These are phyloP conservation scores for Pipistrellus pipistrellus DNA, from an alignment of 2,797 vertebrate genomes.

Conservation along the genomic window DNA sequence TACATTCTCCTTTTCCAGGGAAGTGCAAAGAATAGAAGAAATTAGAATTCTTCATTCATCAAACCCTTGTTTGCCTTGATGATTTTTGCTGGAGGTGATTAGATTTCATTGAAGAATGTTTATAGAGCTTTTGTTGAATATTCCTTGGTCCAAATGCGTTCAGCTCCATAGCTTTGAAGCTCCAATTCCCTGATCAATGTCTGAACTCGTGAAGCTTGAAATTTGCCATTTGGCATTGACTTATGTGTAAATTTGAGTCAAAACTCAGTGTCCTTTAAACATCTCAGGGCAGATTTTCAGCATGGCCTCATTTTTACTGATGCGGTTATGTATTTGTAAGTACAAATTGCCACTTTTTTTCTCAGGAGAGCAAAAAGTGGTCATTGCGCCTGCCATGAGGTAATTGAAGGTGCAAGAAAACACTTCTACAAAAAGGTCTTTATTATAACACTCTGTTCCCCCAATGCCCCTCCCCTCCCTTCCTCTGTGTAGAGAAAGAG, in stretches of 20 bases:
- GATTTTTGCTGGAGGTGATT: constrained; percentile 68
- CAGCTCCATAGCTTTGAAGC: constrained; percentile 67
- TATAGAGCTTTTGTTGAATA: constrained; percentile 67
- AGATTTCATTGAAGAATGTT: constrained; percentile 63
- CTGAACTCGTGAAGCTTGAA: constrained; percentile 78
- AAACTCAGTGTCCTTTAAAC: constrained; percentile 72
- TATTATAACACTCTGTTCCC: constrained; percentile 60
- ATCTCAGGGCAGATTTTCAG: constrained; percentile 77
- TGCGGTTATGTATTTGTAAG: constrained; percentile 75
- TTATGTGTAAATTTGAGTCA: constrained; percentile 77
- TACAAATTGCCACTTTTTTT: constrained; percentile 76
- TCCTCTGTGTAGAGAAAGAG: constrained; percentile 24
- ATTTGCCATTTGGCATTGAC: constrained; percentile 78
- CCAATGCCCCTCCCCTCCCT: background rate
- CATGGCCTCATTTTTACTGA: constrained; percentile 75
- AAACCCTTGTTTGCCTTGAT: constrained; percentile 51
- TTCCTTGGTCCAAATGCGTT: constrained; percentile 66
- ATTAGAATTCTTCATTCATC: constrained; percentile 64
- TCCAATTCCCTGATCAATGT: constrained; percentile 76
- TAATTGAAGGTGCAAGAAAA: constrained; percentile 76
- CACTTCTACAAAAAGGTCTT: constrained; percentile 70
- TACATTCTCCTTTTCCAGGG: constrained; percentile 58
- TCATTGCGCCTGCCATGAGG: constrained; percentile 70
- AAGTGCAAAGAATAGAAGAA: constrained; percentile 54
- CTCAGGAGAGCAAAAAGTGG: constrained; percentile 72